A percentile compares a stretch with the other conserved stretches of the same genome.
phyloP scores from a whole-genome alignment of 2,888 invertebrate genomes.

The Scaeva pyrastri region DNA sequence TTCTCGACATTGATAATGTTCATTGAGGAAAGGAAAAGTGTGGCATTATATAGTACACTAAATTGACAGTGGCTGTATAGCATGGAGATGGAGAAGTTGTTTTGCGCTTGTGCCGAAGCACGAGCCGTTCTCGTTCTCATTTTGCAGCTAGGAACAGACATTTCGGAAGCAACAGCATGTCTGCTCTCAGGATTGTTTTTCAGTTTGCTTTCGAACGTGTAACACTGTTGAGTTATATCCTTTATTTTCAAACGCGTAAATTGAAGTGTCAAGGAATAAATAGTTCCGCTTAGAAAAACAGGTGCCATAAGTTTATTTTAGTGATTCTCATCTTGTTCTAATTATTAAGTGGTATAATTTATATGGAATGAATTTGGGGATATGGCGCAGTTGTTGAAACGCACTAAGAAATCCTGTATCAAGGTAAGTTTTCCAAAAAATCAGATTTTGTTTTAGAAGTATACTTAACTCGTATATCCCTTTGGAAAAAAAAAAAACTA shows the following conservation, averaged over 20 bases:
- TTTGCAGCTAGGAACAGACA: slow-evolving; percentile 25
- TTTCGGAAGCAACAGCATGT: slow-evolving; percentile 69
- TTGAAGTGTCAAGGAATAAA: slow-evolving; percentile 1
- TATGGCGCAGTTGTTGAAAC: slow-evolving; percentile 82
- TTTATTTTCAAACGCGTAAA: slow-evolving; percentile 9
- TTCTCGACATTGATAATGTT: slow-evolving; percentile 41
- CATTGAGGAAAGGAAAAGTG: slow-evolving; percentile 59
- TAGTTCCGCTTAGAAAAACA: slow-evolving; percentile 35
- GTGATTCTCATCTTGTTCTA: slow-evolving; percentile 14
- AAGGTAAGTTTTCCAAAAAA: slow-evolving; percentile 79
- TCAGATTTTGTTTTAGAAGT: not conserved
- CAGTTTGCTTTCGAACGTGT: slow-evolving; percentile 64
- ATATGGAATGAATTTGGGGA: slow-evolving; percentile 26
- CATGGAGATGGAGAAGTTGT: slow-evolving; percentile 34
- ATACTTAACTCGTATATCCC: not conserved
- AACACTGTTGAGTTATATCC: slow-evolving; percentile 52
- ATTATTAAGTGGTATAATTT: slow-evolving; percentile 1
- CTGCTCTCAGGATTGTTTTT: slow-evolving; percentile 50
- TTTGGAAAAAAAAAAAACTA: not conserved
- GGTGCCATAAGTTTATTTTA: slow-evolving; percentile 33
- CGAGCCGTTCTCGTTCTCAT: too few species aligned
- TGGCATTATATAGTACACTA: slow-evolving; percentile 22
- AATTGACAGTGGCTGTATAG: not conserved
- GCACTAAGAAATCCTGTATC: slow-evolving; percentile 83
- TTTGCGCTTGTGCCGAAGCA: slow-evolving; percentile 70